phyloP scores from a whole-genome alignment of 2,113 vertebrate genomes.

The Plectropomus leopardus region DNA sequence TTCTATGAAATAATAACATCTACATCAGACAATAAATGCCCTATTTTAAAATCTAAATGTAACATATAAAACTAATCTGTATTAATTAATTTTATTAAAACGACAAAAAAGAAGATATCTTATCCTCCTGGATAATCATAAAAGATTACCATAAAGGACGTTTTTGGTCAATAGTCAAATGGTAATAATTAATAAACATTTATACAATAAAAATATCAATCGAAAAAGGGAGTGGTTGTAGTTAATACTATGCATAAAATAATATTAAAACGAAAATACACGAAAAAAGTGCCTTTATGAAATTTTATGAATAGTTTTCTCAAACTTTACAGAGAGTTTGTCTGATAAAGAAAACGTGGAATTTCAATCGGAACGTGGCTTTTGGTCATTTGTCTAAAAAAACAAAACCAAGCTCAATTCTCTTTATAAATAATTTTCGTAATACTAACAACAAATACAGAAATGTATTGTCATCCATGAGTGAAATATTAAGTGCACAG shows the following conservation, averaged over 20 bases:
- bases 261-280: constrained; percentile 4
- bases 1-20: neutral
- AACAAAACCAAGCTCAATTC: neutral
- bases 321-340: neutral
- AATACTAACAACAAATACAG: neutral
- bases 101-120: neutral
- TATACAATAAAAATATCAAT: neutral
- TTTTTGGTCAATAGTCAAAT: neutral
- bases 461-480: neutral
- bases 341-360: neutral
- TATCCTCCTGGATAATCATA: neutral
- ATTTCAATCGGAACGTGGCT: neutral
- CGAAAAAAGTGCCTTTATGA: neutral
- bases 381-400: neutral
- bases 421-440: neutral
- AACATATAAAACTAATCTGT: neutral
- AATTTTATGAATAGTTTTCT: neutral
- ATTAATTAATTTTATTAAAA: neutral
- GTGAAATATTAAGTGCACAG: neutral
- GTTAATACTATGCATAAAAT: neutral
- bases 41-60: neutral
- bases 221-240: neutral
- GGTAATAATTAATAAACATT: neutral
- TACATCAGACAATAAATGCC: neutral
- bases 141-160: neutral